These are phyloP conservation scores for Euwallacea similis DNA, from an alignment of 1,140 invertebrate genomes.

Conservation along the genomic window DNA sequence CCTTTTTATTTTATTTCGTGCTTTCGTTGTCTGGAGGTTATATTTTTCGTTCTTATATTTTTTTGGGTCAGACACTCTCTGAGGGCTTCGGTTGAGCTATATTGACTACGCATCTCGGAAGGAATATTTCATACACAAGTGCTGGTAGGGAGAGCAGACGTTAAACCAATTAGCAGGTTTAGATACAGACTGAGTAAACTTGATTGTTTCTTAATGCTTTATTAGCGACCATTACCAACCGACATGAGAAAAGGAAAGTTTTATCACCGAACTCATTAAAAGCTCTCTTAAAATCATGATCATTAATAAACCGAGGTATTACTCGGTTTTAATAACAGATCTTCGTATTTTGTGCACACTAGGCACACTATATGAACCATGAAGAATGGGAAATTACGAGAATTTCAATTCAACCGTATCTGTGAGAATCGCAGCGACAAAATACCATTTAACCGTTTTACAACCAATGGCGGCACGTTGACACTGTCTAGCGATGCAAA, in stretches of 20 bases:
- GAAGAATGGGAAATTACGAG: constrained; percentile 33
- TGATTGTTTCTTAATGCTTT: no score
- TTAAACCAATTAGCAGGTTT: no score
- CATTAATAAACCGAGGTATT: constrained; percentile 30
- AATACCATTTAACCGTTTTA: constrained; percentile 30
- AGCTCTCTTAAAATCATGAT: background rate
- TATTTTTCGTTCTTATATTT: background rate
- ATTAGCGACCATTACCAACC: no score
- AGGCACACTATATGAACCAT: constrained; percentile 28
- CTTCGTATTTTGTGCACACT: constrained; percentile 22
- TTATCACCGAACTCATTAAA: constrained; percentile 7
- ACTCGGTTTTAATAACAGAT: constrained; percentile 32
- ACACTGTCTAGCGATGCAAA: constrained; percentile 27
- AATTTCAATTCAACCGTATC: constrained; percentile 31
- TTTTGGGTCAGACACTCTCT: background rate
- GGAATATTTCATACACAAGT: no score
- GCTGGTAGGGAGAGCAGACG: no score
- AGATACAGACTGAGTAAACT: no score
- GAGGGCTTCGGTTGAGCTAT: no score
- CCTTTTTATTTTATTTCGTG: background rate
- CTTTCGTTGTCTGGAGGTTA: background rate
- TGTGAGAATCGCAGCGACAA: constrained; percentile 32
- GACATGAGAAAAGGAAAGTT: constrained; percentile 9
- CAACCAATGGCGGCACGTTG: constrained; percentile 18
- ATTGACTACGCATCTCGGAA: no score